A percentile compares a stretch with the other conserved stretches of the same genome.
These are phyloP conservation scores for Rhinolophus ferrumequinum DNA, from an alignment of 2,113 vertebrate species.

Conservation along the genomic window DNA sequence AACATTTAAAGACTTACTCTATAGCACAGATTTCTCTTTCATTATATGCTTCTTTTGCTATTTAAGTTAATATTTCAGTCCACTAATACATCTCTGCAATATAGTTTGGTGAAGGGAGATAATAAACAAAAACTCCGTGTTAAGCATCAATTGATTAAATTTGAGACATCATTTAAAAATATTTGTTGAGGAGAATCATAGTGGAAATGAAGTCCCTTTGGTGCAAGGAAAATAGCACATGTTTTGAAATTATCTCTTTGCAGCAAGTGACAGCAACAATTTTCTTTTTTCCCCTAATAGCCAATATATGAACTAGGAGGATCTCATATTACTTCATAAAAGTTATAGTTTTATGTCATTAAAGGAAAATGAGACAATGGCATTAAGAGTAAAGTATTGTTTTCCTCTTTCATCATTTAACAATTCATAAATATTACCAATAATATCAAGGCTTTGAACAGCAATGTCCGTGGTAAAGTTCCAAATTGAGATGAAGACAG, in stretches of 20 bases:
- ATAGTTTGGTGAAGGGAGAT: background rate
- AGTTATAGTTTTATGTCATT: background rate
- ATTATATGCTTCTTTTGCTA: background rate
- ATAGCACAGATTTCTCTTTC: background rate
- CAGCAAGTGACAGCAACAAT: conserved; percentile 73
- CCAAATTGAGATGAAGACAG: background rate
- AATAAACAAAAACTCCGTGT: background rate
- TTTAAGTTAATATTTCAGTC: background rate
- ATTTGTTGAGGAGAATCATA: background rate
- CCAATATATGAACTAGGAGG: conserved; percentile 6
- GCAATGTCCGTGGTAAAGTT: background rate
- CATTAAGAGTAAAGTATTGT: background rate
- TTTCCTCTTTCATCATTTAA: background rate
- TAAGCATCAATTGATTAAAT: background rate
- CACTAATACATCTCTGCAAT: background rate
- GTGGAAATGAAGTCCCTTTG: background rate
- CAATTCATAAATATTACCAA: background rate
- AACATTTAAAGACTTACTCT: background rate
- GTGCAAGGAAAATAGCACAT: background rate
- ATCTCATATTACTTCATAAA: conserved; percentile 73
- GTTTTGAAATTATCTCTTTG: background rate
- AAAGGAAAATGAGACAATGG: background rate
- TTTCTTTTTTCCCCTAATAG: background rate
- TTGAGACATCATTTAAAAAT: background rate
- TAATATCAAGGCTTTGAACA: background rate